phyloP scores from a whole-genome alignment of 2,888 invertebrate species.

The Uropetala carovei region DNA sequence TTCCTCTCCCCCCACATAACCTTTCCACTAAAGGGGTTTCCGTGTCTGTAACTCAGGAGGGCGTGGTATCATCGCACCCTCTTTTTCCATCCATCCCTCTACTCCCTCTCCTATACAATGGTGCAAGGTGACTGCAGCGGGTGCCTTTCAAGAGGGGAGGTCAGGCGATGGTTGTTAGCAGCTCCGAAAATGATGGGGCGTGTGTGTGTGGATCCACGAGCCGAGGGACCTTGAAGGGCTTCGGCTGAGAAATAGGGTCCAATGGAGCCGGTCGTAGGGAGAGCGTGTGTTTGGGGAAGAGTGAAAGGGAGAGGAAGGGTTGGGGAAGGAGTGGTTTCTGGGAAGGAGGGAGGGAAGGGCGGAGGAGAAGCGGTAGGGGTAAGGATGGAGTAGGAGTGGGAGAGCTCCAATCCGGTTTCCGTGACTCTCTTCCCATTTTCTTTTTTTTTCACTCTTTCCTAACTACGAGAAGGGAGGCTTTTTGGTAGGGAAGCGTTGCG shows the following conservation, averaged over 20 bases:
- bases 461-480: background rate
- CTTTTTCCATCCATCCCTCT: background rate
- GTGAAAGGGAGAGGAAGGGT: too few relatives aligned
- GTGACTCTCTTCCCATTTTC: background rate
- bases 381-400: background rate
- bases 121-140: background rate
- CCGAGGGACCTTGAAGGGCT: background rate
- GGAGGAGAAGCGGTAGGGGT: background rate
- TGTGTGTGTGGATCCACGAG: background rate
- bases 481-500: background rate
- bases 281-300: too few relatives aligned
- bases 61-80: background rate
- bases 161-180: slow-evolving; percentile 36
- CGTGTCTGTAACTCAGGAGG: too few relatives aligned
- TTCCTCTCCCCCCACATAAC: too few relatives aligned
- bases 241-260: too few relatives aligned
- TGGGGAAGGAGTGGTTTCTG: background rate
- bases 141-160: background rate
- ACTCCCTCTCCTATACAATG: too few relatives aligned
- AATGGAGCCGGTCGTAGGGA: too few relatives aligned
- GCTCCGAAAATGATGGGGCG: background rate
- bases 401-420: background rate
- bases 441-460: background rate
- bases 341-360: background rate
- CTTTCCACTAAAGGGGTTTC: too few relatives aligned